Evolutionary conservation across 2,888 invertebrate species (phyloP).

Genomic region (Eristalis intricaria): DNA sequence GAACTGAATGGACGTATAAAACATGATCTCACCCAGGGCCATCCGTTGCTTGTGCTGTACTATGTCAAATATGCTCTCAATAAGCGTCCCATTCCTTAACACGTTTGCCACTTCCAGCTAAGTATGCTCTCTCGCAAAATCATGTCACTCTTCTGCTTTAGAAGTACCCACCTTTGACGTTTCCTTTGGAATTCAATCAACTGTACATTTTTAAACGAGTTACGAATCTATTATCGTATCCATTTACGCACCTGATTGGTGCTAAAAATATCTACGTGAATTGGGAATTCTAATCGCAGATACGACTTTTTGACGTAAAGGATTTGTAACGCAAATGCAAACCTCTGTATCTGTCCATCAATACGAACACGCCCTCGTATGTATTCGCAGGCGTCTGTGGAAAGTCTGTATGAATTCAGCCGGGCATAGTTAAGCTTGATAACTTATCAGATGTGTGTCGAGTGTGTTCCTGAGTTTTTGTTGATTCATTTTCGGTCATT

Average conservation of each 20-base stretch:
- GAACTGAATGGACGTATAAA: too few species aligned
- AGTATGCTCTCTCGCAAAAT: not conserved
- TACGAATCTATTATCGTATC: not conserved
- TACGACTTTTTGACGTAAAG: not conserved
- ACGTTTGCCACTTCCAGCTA: not conserved
- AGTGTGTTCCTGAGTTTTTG: not conserved
- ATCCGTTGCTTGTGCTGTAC: too few species aligned
- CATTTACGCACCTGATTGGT: not conserved
- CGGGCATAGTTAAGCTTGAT: not conserved
- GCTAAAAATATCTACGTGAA: slow-evolving; percentile 8
- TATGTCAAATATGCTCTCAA: too few species aligned
- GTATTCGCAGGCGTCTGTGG: not conserved
- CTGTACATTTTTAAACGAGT: not conserved
- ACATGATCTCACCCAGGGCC: too few species aligned
- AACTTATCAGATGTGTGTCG: slow-evolving; percentile 10
- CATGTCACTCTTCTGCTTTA: not conserved
- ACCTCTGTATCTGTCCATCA: too few species aligned
- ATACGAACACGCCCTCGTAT: not conserved
- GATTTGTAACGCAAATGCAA: not conserved
- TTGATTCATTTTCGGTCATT: slow-evolving; percentile 11
- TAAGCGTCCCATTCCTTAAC: not conserved
- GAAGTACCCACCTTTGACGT: not conserved
- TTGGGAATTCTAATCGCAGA: slow-evolving; percentile 3
- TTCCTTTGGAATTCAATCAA: not conserved
- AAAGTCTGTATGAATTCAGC: not conserved